Evolutionary conservation across 2,113 vertebrate species (phyloP).

Genomic region (pig (Sus scrofa)): DNA sequence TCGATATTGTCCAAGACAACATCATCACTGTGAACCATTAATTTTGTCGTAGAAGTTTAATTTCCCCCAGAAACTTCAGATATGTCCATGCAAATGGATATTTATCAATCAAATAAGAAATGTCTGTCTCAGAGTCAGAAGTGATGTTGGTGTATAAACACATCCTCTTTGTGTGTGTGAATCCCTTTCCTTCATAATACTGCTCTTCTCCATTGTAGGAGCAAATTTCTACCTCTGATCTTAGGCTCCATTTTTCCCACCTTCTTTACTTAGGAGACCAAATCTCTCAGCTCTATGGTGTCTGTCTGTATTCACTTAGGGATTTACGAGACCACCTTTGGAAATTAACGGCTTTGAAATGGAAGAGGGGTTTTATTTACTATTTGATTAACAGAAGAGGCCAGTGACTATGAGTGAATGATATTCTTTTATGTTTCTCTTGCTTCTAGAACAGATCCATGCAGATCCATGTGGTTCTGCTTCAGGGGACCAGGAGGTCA

Average conservation of each 20-base stretch:
- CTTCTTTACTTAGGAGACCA: neutral
- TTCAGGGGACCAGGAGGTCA: neutral
- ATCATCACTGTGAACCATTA: neutral
- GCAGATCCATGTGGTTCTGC: too few species aligned
- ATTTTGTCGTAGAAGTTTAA: neutral
- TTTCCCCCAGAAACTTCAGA: neutral
- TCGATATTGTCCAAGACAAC: neutral
- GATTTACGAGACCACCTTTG: neutral
- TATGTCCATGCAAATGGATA: neutral
- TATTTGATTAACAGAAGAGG: neutral
- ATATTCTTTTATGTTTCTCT: neutral
- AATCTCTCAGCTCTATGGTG: too few species aligned
- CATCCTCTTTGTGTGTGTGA: neutral
- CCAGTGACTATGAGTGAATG: neutral
- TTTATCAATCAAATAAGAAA: neutral
- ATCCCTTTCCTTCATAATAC: neutral
- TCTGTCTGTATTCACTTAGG: neutral
- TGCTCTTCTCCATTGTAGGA: neutral
- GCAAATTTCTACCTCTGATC: fast-evolving
- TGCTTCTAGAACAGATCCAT: neutral
- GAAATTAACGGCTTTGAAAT: neutral
- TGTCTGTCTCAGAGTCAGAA: neutral
- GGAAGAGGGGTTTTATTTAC: neutral
- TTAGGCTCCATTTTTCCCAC: neutral
- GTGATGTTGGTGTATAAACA: neutral